phyloP scores from a whole-genome alignment of 2,113 vertebrate genomes.

The Guaruba guarouba region DNA sequence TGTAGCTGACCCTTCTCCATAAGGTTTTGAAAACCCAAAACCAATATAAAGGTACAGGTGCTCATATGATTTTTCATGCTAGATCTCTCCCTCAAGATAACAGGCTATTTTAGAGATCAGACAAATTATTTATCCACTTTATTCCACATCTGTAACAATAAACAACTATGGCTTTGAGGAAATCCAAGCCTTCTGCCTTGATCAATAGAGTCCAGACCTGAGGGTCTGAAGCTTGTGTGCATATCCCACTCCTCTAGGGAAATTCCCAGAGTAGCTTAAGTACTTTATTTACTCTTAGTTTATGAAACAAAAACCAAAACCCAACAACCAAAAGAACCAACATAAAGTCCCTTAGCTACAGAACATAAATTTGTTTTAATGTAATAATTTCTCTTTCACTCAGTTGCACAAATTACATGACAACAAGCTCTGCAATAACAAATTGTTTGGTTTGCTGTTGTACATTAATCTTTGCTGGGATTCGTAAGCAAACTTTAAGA shows the following conservation, averaged over 20 bases:
- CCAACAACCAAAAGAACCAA: not conserved
- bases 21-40: not conserved
- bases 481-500: constrained; percentile 45
- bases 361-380: constrained; percentile 59
- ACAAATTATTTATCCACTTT: not conserved
- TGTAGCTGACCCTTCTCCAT: not conserved
- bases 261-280: not conserved
- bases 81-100: not conserved
- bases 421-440: constrained; percentile 37
- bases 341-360: constrained; percentile 11
- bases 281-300: not conserved
- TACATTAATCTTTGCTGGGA: constrained; percentile 61
- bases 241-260: not conserved
- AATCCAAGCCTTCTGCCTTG: not conserved
- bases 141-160: not conserved
- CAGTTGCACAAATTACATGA: constrained; percentile 57
- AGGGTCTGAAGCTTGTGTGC: not conserved
- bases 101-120: not conserved
- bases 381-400: constrained; percentile 57
- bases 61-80: not conserved
- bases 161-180: not conserved
- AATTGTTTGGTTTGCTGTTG: constrained; percentile 47
- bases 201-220: not conserved
- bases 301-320: not conserved
- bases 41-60: not conserved